Percentiles rank a stretch among this genome's conserved stretches.
These are phyloP conservation scores for Oedothorax gibbosus DNA, from an alignment of 1,140 invertebrate species.

Conservation along the genomic window DNA sequence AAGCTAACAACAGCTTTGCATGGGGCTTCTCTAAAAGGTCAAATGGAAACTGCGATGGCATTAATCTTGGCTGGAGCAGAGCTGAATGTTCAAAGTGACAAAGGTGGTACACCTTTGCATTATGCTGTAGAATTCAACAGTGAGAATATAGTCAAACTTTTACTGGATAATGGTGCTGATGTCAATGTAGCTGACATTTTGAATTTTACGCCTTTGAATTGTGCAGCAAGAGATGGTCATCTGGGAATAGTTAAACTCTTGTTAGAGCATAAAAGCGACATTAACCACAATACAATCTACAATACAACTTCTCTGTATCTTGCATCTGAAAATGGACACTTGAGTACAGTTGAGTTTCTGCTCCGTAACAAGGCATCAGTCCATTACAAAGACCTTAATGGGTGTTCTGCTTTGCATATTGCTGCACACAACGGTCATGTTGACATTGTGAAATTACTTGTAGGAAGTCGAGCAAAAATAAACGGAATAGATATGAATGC, in stretches of 20 bases:
- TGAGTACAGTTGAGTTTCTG: slow-evolving; percentile 3
- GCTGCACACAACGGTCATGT: neutral
- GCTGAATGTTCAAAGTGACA: neutral
- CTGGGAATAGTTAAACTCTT: slow-evolving; percentile 15
- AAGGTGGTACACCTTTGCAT: neutral
- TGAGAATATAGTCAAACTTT: neutral
- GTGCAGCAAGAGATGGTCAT: neutral
- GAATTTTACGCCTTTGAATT: neutral
- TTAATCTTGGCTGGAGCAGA: neutral
- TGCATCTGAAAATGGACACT: slow-evolving; percentile 3
- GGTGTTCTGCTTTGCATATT: neutral
- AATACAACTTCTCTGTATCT: slow-evolving; percentile 17
- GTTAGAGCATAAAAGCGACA: slow-evolving; percentile 74
- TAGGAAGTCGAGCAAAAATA: slow-evolving; percentile 17
- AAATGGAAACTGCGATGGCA: neutral
- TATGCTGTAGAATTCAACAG: neutral
- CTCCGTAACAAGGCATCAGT: neutral
- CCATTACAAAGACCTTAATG: neutral
- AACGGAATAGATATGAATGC: neutral
- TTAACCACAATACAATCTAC: slow-evolving; percentile 77
- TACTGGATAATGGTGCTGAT: neutral
- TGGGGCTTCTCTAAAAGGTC: neutral
- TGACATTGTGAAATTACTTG: slow-evolving; percentile 10
- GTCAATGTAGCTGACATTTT: neutral
- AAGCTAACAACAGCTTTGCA: neutral